A percentile compares a stretch with the other conserved stretches of the same genome.
These are phyloP conservation scores for Phyto melanocephala DNA, from an alignment of 2,888 invertebrate species.

Conservation along the genomic window DNA sequence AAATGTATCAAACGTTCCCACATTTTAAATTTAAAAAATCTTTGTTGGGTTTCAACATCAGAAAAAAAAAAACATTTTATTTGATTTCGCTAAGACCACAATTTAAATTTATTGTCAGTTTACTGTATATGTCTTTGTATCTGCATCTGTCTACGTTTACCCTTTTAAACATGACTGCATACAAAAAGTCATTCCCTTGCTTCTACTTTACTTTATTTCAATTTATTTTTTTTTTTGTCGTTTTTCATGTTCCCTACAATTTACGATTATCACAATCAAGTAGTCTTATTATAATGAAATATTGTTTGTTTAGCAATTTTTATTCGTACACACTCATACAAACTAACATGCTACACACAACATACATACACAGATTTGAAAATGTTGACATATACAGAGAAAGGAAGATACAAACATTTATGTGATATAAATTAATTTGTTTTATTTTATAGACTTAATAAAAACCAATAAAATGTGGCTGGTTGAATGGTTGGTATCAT, in stretches of 20 bases:
- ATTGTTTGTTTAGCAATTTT: slow-evolving; percentile 64
- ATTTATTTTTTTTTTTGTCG: too few relatives aligned
- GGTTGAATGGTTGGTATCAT: slow-evolving; percentile 55
- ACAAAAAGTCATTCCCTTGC: slow-evolving; percentile 11
- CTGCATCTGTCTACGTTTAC: too few relatives aligned
- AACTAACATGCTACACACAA: too few relatives aligned
- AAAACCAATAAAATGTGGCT: slow-evolving; percentile 63
- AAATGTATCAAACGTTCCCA: not conserved
- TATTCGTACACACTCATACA: slow-evolving; percentile 16
- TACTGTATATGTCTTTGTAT: slow-evolving; percentile 9
- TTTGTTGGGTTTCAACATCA: slow-evolving; percentile 12
- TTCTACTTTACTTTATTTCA: not conserved
- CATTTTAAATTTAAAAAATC: not conserved
- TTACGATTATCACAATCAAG: slow-evolving; percentile 59
- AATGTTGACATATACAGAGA: slow-evolving; percentile 33
- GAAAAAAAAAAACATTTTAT: slow-evolving; percentile 25
- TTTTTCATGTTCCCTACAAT: slow-evolving; percentile 14
- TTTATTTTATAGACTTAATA: slow-evolving; percentile 58
- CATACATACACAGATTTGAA: slow-evolving; percentile 10
- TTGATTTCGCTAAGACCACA: slow-evolving; percentile 60
- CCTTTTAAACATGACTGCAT: not conserved
- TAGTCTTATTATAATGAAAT: slow-evolving; percentile 65
- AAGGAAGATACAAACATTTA: not conserved
- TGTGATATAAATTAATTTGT: not conserved
- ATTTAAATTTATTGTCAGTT: slow-evolving; percentile 62